Evolutionary conservation across 2,113 vertebrate genomes (phyloP).

Genomic region (Pan troglodytes): DNA sequence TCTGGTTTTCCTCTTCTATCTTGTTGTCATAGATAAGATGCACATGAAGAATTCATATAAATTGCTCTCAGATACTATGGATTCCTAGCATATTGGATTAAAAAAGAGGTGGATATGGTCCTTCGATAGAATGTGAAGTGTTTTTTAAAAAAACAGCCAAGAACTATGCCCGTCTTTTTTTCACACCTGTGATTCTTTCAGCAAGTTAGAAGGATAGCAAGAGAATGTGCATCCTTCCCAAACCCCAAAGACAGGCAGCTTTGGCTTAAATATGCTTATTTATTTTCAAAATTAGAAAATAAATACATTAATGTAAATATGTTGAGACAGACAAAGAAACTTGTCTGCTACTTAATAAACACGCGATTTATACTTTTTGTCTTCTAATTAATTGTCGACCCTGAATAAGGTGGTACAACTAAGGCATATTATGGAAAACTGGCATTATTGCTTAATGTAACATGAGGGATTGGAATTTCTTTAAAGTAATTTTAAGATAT

Average conservation of each 20-base stretch:
- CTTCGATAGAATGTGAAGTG: conserved; percentile 33
- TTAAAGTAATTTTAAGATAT: conserved; percentile 73
- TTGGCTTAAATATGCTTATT: conserved; percentile 49
- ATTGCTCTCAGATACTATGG: conserved; percentile 1
- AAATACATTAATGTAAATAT: conserved; percentile 41
- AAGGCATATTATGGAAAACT: conserved; percentile 44
- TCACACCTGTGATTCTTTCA: conserved; percentile 52
- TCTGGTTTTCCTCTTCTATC: conserved; percentile 60
- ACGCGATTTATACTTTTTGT: conserved; percentile 59
- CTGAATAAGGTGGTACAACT: conserved; percentile 20
- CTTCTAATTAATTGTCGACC: conserved; percentile 52
- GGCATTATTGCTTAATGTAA: conserved; percentile 58
- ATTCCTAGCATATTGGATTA: background rate
- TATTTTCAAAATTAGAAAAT: conserved; percentile 59
- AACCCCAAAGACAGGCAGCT: conserved; percentile 16
- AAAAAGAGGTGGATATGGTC: background rate
- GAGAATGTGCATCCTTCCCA: conserved; percentile 26
- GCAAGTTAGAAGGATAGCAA: conserved; percentile 29
- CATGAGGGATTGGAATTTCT: conserved; percentile 61
- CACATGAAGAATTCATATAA: background rate
- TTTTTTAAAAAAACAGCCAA: conserved; percentile 29
- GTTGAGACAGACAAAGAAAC: background rate
- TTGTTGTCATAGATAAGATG: conserved; percentile 44
- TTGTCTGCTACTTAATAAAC: conserved; percentile 63
- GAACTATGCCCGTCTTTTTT: background rate